Conservation (phyloP, 2,888 invertebrate genomes). For the Agrotis segetum region DNA sequence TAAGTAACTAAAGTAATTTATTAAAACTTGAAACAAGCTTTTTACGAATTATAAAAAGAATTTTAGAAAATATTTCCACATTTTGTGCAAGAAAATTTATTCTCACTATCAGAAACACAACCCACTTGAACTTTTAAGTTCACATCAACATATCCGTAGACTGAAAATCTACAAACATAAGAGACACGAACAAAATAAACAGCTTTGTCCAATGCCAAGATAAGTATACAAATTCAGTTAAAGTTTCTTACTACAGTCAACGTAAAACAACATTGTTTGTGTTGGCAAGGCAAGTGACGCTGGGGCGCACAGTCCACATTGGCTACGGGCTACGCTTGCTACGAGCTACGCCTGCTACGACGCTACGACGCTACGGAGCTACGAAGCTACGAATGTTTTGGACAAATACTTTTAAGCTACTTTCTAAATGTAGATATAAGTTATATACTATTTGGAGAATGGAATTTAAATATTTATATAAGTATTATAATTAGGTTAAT, state of each 20-base stretch:
- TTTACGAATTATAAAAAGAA: no score
- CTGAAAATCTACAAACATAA: constrained; percentile 1
- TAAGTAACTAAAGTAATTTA: no score
- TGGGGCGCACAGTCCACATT: constrained; percentile 10
- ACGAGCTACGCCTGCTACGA: constrained; percentile 3
- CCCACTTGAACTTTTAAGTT: background rate
- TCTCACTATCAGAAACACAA: background rate
- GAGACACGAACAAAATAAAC: constrained; percentile 35
- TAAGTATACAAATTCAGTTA: constrained; percentile 47
- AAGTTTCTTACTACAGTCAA: constrained; percentile 39
- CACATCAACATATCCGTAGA: background rate
- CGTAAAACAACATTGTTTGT: constrained; percentile 50
- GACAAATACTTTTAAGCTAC: constrained; percentile 30
- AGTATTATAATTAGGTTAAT: no score
- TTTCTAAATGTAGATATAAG: constrained; percentile 5
- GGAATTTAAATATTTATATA: constrained; percentile 1
- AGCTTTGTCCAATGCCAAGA: constrained; percentile 29
- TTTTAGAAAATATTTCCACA: no score
- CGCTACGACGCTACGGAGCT: constrained; percentile 19
- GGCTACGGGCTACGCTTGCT: constrained; percentile 2
- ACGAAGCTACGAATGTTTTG: constrained; percentile 33
- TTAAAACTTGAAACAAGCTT: no score
- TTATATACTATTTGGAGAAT: background rate
- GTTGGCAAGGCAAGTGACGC: constrained; percentile 41
- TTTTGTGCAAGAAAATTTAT: no score